Base-by-base conservation (phyloP, 1,140 invertebrate genomes). In the Eufriesea mexicana region DNA sequence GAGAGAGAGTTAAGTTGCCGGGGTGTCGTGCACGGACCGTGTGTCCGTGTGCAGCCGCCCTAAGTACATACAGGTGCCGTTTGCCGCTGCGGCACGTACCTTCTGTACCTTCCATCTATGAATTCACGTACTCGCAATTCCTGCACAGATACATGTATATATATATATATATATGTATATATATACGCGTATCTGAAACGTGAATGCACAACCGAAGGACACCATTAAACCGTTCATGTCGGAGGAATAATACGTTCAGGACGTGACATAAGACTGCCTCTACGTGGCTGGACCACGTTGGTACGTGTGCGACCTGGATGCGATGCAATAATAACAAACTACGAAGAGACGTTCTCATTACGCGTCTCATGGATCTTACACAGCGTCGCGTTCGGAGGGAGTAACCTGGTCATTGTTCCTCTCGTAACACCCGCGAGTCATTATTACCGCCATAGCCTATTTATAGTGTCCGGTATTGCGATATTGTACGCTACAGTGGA, bases 141-240 rank as follows among this genome's bases (percentile, higher is more conserved):
- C 55, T 67, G 35, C 45, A 18, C 42, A n/a, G 45, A 86, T 72
- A 45, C 35, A 35, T 35, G 35, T 72, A 62, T 70, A 49, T 28
- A 45, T 49, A 12, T 55, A 57, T 62, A 16, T 35, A 62, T 62
- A 28, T 20, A 20, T 28, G 5, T 72, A 28, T 20, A 62, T 18
- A 7, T 67, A 62, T 64, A 42, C 51, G 61, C 45, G 61, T 55
- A 70, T 51, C 57, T 67, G 61, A 75, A 28, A 71, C 57, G 62
- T 25, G 57, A 83, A 57, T 80, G 70, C 74, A 49, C 70, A 84
- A 80, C 76, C 68, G 72, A 84, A 83, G 57, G 77, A 87, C 85
- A 87, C 73, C 82, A 87, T 87, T 87, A 87, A 87, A 87, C 81
- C 73, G 76, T 81, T 73, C 72, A 62, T 75, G 42, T 18, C 45